phyloP scores from a whole-genome alignment of 2,888 invertebrate species.

The Leptopterna dolabrata region DNA sequence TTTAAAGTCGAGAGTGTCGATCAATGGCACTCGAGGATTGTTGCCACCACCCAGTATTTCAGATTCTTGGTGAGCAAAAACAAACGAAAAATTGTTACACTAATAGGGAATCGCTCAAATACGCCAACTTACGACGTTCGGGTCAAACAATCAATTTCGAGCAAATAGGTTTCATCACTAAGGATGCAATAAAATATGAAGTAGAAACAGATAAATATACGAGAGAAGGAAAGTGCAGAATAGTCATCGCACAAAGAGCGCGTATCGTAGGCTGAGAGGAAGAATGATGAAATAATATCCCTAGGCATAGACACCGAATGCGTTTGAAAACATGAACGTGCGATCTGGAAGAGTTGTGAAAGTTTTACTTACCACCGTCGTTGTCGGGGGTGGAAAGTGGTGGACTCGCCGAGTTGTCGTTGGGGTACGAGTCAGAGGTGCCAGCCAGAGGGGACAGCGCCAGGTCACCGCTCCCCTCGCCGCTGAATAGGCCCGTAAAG shows the following conservation, averaged over 20 bases:
- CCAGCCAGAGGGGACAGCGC: constrained; percentile 45
- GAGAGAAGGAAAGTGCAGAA: not conserved
- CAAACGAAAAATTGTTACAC: no score
- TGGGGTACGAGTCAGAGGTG: constrained; percentile 41
- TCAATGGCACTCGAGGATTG: no score
- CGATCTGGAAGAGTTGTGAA: not conserved
- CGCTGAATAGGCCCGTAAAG: constrained; percentile 38
- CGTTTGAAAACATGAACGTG: not conserved
- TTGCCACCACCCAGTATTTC: no score
- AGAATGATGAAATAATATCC: not conserved
- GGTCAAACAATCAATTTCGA: no score
- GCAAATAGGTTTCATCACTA: no score
- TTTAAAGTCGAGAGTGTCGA: no score
- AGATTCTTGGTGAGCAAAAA: no score
- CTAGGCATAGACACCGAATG: not conserved
- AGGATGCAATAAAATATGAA: not conserved
- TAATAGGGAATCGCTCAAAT: no score
- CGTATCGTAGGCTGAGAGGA: not conserved
- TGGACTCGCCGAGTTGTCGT: constrained; percentile 48
- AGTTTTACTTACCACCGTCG: constrained; percentile 41
- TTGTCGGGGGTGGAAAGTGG: constrained; percentile 28
- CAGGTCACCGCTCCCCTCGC: constrained; percentile 28
- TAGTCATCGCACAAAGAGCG: not conserved
- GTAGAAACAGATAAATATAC: not conserved
- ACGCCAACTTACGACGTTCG: no score